phyloP scores from a whole-genome alignment of 37 sponge, comb jelly and placozoan genomes.

The Theonella swinhoei region DNA sequence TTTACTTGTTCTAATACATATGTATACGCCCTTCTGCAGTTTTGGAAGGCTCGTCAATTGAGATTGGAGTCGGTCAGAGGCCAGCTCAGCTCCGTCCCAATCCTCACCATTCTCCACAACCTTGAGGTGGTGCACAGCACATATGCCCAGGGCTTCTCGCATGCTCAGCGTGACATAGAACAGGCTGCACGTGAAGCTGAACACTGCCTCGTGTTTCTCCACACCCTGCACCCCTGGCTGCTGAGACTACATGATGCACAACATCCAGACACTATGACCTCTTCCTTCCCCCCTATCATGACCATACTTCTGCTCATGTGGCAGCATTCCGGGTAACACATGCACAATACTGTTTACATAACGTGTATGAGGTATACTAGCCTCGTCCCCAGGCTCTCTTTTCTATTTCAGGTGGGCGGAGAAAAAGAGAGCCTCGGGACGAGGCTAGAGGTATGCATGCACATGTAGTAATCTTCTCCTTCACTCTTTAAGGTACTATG shows the following conservation, averaged over 20 bases:
- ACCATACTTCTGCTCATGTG: constrained; percentile 66
- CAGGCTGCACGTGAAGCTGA: constrained; percentile 73
- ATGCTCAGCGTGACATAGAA: constrained; percentile 66
- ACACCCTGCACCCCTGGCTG: constrained; percentile 79
- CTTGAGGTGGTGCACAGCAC: constrained; percentile 73
- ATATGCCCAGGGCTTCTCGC: constrained; percentile 70
- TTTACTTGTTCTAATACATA: neutral
- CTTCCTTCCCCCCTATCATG: constrained; percentile 75
- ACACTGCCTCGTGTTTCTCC: constrained; percentile 60
- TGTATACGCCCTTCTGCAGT: constrained; percentile 28
- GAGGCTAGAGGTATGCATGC: neutral
- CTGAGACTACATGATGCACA: constrained; percentile 38
- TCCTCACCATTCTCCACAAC: constrained; percentile 69
- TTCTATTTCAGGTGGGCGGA: neutral
- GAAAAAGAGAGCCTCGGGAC: neutral
- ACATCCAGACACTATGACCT: constrained; percentile 18
- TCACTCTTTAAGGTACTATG: constrained; percentile 38
- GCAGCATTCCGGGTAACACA: constrained; percentile 72
- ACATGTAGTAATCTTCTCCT: neutral
- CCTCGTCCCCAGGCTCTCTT: no score
- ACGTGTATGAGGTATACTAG: no score
- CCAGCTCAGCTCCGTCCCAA: constrained; percentile 72
- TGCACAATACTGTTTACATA: neutral
- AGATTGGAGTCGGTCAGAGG: constrained; percentile 57
- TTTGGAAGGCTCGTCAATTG: constrained; percentile 64